Percentiles rank a stretch among this genome's conserved stretches.
Conservation (phyloP, 2,888 invertebrate genomes). For the Clivina fossor region DNA sequence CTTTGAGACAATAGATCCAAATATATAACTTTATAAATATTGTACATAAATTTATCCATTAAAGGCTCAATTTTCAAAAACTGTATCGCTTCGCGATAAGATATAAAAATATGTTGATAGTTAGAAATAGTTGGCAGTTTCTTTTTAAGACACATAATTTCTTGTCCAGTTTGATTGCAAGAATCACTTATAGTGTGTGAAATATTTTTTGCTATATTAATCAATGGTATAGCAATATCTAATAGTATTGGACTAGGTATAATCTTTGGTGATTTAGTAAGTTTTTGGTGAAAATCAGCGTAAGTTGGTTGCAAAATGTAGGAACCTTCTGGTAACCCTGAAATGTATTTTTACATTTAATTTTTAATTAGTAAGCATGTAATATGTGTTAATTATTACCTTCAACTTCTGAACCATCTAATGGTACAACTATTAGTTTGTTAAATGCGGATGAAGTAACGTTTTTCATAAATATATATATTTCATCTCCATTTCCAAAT, state of each 20-base stretch:
- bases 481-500: slow-evolving; percentile 41
- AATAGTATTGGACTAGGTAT: slow-evolving; percentile 48
- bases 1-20: slow-evolving; percentile 31
- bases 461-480: slow-evolving; percentile 37
- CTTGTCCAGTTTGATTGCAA: slow-evolving; percentile 47
- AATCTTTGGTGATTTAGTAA: slow-evolving; percentile 42
- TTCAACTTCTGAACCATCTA: slow-evolving; percentile 36
- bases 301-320: slow-evolving; percentile 48
- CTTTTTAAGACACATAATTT: slow-evolving; percentile 45
- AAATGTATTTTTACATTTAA: slow-evolving; percentile 39
- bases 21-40: slow-evolving; percentile 45
- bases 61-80: slow-evolving; percentile 48
- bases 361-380: slow-evolving; percentile 19
- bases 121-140: slow-evolving; percentile 35
- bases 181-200: slow-evolving; percentile 42
- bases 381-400: slow-evolving; percentile 40
- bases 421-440: slow-evolving; percentile 37
- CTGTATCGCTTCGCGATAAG: slow-evolving; percentile 38
- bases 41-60: slow-evolving; percentile 46
- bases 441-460: slow-evolving; percentile 13
- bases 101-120: slow-evolving; percentile 28
- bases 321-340: slow-evolving; percentile 47
- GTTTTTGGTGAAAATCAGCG: slow-evolving; percentile 40
- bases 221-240: slow-evolving; percentile 48
- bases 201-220: slow-evolving; percentile 44